Evolutionary conservation across 2,888 invertebrate genomes (phyloP).

Genomic region (Scrobipalpa atriplicella): DNA sequence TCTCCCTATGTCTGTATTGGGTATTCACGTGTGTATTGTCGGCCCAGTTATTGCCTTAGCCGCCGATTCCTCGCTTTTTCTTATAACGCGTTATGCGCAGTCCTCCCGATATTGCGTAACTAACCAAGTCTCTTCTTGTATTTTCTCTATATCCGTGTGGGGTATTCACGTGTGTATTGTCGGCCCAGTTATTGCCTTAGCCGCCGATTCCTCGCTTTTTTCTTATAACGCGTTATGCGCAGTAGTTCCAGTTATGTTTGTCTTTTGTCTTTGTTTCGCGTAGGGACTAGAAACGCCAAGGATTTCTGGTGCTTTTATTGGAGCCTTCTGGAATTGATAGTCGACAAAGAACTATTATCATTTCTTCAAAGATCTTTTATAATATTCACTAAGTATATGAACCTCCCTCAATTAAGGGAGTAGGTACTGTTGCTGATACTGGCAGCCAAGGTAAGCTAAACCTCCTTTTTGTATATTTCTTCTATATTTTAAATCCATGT

Average conservation of each 20-base stretch:
- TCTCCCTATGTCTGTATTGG: slow-evolving; percentile 26
- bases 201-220: slow-evolving; percentile 34
- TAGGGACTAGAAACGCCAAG: neutral
- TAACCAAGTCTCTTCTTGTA: slow-evolving; percentile 40
- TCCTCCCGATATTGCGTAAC: too few species aligned
- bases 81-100: slow-evolving; percentile 31
- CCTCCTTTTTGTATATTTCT: too few species aligned
- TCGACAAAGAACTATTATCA: too few species aligned
- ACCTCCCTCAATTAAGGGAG: too few species aligned
- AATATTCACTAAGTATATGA: too few species aligned
- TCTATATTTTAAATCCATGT: too few species aligned
- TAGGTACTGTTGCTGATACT: too few species aligned
- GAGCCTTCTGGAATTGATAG: neutral
- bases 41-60: slow-evolving; percentile 46
- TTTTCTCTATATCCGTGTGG: slow-evolving; percentile 27
- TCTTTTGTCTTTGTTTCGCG: slow-evolving; percentile 18
- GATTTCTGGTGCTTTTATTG: neutral
- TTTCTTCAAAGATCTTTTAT: too few species aligned
- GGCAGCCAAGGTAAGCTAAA: too few species aligned
- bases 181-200: slow-evolving; percentile 46
- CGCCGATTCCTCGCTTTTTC: slow-evolving; percentile 35
- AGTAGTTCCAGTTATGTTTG: slow-evolving; percentile 18
- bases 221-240: slow-evolving; percentile 32
- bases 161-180: slow-evolving; percentile 41
- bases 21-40: slow-evolving; percentile 42